phyloP scores from a whole-genome alignment of 2,113 vertebrate species.

The Girardinichthys multiradiatus region DNA sequence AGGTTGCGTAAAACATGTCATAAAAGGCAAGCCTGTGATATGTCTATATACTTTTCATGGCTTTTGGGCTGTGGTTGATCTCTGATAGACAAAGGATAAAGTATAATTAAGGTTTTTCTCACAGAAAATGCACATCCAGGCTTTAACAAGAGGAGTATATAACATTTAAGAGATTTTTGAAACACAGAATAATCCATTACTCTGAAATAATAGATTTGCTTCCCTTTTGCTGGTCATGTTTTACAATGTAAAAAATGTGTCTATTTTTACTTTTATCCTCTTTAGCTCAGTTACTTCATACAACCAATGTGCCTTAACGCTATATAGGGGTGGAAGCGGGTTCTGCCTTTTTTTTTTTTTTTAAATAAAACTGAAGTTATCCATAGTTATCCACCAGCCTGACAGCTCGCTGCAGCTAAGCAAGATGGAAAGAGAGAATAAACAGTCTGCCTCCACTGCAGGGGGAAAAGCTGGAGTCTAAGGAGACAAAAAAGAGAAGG shows the following conservation, averaged over 20 bases:
- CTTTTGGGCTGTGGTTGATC: not conserved
- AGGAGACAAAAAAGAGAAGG: constrained; percentile 59
- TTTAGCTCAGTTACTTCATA: not conserved
- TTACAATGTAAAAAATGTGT: not conserved
- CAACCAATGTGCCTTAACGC: constrained; percentile 16
- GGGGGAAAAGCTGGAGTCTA: constrained; percentile 52
- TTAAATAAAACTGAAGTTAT: constrained; percentile 63
- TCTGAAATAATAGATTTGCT: too few relatives aligned
- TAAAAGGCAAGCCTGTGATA: not conserved
- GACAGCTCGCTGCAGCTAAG: constrained; percentile 67
- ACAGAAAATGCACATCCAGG: not conserved
- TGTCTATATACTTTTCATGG: not conserved
- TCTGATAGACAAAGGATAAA: not conserved
- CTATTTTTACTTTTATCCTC: not conserved
- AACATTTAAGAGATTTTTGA: too few relatives aligned
- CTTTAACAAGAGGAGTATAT: too few relatives aligned
- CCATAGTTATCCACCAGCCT: constrained; percentile 55
- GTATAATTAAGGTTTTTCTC: not conserved
- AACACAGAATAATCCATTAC: too few relatives aligned
- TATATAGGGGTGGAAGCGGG: constrained; percentile 5
- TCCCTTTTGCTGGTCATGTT: not conserved
- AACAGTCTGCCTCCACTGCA: constrained; percentile 55
- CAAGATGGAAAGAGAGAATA: constrained; percentile 74
- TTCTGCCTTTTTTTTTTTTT: constrained; percentile 38
- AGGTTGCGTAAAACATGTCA: not conserved